Evolutionary conservation across 2,113 vertebrate genomes (phyloP), one percentile per base, ranked within the genome.

Genomic region (Megaptera novaeangliae): DNA sequence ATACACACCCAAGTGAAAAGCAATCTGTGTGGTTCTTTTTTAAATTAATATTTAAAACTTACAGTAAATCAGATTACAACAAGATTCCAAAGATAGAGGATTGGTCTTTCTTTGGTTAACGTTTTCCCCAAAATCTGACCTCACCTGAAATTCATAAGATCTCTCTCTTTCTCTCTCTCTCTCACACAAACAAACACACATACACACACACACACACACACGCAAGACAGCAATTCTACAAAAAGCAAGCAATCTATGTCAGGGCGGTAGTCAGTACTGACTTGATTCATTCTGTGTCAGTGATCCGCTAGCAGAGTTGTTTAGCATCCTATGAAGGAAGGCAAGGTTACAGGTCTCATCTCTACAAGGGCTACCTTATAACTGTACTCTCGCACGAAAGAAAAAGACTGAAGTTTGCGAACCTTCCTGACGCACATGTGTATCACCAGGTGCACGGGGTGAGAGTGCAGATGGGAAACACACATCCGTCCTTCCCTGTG

Each of bases 401-500:
- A 17, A 44, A 83, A 52, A 2, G 17, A 64, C 17, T n/a, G 7
- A 94, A 21, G 15, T n/a, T 9, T 29, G 64, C 41, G 46, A 34
- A 20, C n/a, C 39, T 44, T 63, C 57, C 64, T 34, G 44, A 41
- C 15, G 36, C 25, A 6, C 13, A 4, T 0, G 34, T 9, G 13
- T 9, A 25, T 34, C 66, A 21, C 57, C 61, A 57, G 21, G 23
- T 1, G 3, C 14, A 36, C 0, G 11, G 41, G 17, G 3, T 31
- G 3, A 69, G 8, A 41, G 21, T 21, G 21, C 27, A 68, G 59
- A 68, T 4, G 25, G n/a, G 23, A 36, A 29, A n/a, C 27, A 20
- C 2, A 2, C 29, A 11, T 1, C 15, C 0, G 2, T 6, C 78
- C 57, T 36, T n/a, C 4, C 6, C 14, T 57, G 27, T 6, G 20